Evolutionary conservation across 2,888 invertebrate species (phyloP).

Genomic region (Microctonus aethiopoides): DNA sequence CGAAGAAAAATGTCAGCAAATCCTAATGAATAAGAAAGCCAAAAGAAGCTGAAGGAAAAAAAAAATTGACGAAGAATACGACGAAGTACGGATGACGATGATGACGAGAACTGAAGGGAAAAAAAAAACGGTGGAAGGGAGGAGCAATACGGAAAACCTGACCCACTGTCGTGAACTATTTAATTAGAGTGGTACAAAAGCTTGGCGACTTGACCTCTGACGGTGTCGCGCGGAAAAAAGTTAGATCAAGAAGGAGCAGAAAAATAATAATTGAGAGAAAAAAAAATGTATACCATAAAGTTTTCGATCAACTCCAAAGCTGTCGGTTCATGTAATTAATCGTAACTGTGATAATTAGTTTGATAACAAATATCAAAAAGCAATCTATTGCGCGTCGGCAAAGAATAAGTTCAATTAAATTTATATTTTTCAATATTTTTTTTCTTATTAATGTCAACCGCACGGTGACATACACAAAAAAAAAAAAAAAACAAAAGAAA

Average conservation of each 20-base stretch:
- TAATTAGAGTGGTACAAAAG: constrained; percentile 48
- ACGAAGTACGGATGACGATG: constrained; percentile 4
- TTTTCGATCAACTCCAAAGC: constrained; percentile 8
- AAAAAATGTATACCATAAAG: constrained; percentile 8
- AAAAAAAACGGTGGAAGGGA: constrained; percentile 10
- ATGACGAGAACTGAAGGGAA: not conserved
- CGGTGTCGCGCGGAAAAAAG: constrained; percentile 18
- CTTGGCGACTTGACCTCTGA: constrained; percentile 32
- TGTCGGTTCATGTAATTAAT: not conserved
- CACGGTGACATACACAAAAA: no score
- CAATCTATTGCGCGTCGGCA: not conserved
- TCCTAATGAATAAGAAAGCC: constrained; percentile 41
- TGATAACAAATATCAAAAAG: not conserved
- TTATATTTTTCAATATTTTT: not conserved
- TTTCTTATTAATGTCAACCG: not conserved
- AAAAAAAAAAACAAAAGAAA: no score
- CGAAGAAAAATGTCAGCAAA: constrained; percentile 24
- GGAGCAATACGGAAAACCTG: constrained; percentile 37
- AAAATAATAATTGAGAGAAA: constrained; percentile 10
- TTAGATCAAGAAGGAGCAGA: constrained; percentile 12
- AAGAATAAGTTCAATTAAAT: constrained; percentile 3
- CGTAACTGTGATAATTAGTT: not conserved
- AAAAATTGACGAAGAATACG: constrained; percentile 27
- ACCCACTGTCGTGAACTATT: constrained; percentile 46
- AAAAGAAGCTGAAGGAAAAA: constrained; percentile 12